A percentile compares a stretch with the other conserved stretches of the same genome.
These are phyloP conservation scores for Bombus picipes DNA, from an alignment of 1,140 invertebrate species.

Conservation along the genomic window DNA sequence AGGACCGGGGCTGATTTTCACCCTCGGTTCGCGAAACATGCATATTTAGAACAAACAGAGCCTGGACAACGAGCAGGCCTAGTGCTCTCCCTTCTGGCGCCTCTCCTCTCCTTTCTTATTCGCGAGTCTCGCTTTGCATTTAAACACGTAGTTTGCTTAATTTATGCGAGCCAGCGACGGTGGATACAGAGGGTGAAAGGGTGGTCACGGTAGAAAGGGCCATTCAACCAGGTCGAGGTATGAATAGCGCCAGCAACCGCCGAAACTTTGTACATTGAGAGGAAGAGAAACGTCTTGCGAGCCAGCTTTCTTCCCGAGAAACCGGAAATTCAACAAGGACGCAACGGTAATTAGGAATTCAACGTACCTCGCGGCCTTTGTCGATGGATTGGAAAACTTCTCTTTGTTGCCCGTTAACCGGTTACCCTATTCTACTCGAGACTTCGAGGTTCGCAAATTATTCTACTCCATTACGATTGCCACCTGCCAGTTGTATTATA, in stretches of 20 bases:
- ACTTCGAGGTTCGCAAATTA: neutral
- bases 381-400: slow-evolving; percentile 1
- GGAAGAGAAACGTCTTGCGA: slow-evolving; percentile 17
- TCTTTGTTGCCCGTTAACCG: neutral
- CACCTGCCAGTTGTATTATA: no score
- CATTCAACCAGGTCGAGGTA: slow-evolving; percentile 24
- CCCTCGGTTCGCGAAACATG: slow-evolving; percentile 40
- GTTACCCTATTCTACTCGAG: neutral
- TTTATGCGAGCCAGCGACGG: slow-evolving; percentile 50
- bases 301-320: slow-evolving; percentile 1
- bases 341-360: slow-evolving; percentile 28
- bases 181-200: neutral
- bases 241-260: slow-evolving; percentile 36
- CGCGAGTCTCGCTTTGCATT: slow-evolving; percentile 56
- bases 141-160: slow-evolving; percentile 64
- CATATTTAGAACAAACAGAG: slow-evolving; percentile 59
- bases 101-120: slow-evolving; percentile 10
- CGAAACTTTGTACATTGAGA: slow-evolving; percentile 54
- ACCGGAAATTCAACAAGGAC: slow-evolving; percentile 23
- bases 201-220: slow-evolving; percentile 3
- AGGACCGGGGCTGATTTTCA: slow-evolving; percentile 33
- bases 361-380: neutral
- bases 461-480: neutral
- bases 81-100: neutral
- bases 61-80: neutral